Percentiles rank a stretch among this genome's conserved stretches.
These are phyloP conservation scores for Limosa lapponica DNA, from an alignment of 2,797 vertebrate genomes.

Conservation along the genomic window DNA sequence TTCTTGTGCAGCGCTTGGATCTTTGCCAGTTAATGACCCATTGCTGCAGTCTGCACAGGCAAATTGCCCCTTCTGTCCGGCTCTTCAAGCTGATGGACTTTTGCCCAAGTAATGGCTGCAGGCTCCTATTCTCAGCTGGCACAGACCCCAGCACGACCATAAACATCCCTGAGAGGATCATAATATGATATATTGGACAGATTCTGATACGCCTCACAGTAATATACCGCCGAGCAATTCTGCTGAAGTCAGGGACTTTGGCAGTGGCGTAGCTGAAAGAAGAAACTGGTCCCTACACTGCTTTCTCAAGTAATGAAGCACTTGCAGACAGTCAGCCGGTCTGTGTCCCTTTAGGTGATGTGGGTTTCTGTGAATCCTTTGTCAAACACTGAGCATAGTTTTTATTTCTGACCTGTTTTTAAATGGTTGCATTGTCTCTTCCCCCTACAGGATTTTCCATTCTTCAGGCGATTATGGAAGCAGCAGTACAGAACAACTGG, in stretches of 20 bases:
- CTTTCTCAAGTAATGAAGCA: neutral
- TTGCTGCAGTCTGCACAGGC: conserved; percentile 31
- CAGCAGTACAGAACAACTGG: conserved; percentile 98
- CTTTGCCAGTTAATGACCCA: conserved; percentile 50
- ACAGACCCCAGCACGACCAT: neutral
- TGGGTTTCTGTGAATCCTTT: neutral
- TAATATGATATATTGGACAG: conserved; percentile 24
- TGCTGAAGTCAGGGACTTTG: conserved; percentile 36
- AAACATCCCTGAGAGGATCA: conserved; percentile 40
- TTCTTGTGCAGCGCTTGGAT: conserved; percentile 25
- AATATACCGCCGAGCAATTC: neutral
- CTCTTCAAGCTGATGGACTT: conserved; percentile 26
- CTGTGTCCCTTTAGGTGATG: neutral
- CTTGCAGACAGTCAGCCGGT: neutral
- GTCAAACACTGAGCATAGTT: neutral
- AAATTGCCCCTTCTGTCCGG: conserved; percentile 2
- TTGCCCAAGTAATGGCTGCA: conserved; percentile 40
- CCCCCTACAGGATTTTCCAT: conserved; percentile 91
- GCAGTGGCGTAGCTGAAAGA: neutral
- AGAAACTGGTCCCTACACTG: neutral
- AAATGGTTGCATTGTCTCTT: conserved; percentile 37
- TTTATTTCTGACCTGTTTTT: conserved; percentile 46
- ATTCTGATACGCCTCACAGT: neutral
- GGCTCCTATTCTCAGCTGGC: conserved; percentile 40
- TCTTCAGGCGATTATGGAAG: conserved; percentile 99